These are phyloP conservation scores for Mus spicilegus DNA, from an alignment of 2,113 vertebrate genomes.

Conservation along the genomic window DNA sequence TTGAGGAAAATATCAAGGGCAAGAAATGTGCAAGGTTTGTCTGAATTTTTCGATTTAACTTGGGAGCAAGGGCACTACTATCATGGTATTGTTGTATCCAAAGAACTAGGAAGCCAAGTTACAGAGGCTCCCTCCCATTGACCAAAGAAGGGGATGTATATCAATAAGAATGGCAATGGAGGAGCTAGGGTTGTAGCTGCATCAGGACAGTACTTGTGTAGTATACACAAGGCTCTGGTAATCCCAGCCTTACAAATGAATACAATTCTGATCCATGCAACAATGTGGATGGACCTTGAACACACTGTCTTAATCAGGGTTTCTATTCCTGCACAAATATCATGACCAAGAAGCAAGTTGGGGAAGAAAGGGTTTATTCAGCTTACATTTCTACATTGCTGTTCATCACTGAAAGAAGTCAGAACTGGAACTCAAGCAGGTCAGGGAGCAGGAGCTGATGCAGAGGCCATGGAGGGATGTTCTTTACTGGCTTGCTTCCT, in stretches of 20 bases:
- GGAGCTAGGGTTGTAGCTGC: background rate
- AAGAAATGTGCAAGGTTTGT: background rate
- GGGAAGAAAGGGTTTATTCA: too few relatives aligned
- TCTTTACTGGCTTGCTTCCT: too few relatives aligned
- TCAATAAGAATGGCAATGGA: background rate
- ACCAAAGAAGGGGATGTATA: background rate
- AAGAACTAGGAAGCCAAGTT: constrained; percentile 21
- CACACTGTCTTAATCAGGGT: too few relatives aligned
- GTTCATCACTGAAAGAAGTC: too few relatives aligned
- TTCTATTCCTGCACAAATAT: too few relatives aligned
- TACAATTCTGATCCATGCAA: background rate
- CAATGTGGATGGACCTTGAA: background rate
- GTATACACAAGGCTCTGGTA: background rate
- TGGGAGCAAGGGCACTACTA: background rate
- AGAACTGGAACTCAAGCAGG: too few relatives aligned
- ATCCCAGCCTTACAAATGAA: constrained; percentile 1
- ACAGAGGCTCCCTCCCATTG: background rate
- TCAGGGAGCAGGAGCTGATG: too few relatives aligned
- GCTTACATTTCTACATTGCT: too few relatives aligned
- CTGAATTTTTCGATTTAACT: background rate
- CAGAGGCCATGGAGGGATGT: too few relatives aligned
- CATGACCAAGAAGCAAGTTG: too few relatives aligned
- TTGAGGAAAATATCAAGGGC: background rate
- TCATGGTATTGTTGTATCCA: background rate
- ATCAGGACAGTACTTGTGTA: background rate